Base-by-base conservation (phyloP, 2,113 vertebrate genomes). In the Rhinolophus sinicus region DNA sequence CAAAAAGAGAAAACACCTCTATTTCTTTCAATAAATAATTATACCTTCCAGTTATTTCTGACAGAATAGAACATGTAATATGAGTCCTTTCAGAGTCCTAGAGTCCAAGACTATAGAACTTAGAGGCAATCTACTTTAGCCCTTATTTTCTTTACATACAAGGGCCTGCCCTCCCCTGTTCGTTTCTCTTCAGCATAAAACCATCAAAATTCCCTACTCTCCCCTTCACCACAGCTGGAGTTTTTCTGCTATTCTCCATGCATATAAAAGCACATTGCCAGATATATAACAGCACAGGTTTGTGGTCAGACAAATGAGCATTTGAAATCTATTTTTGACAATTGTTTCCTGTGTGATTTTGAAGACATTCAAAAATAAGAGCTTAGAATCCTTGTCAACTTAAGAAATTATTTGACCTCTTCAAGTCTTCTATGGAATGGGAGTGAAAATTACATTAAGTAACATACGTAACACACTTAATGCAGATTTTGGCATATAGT, bases 11-110 rank as follows among this genome's bases (percentile, higher is more conserved):
- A 95, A 97, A 77, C 69, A 24, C 14, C 2, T 90, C 40, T 90
- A 88, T 88, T 96, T 94, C 54, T 94, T 97, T n/a, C 13, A 95
- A 83, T 81, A 92, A 88, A 93, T 95, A 88, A 85, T 65, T 70
- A 72, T 72, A 76, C 54, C 81, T 88, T 90, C 28, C 67, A 82
- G 86, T 97, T 82, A 84, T 70, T 13, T 94, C 50, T 75, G 56
- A 88, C 56, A 82, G 60, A 90, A 54, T 50, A 91, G 93, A 90
- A n/a, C 40, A 65, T 19, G n/a, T 83, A 81, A 69, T 88, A 73
- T 64, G 56, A 95, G 19, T 14, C 22, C 72, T 93, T 97, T 96
- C 83, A 90, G 67, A 92, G 84, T 54, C 81, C 40, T 47, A 10
- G 26, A 62, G 62, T 52, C 69, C 22, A 92, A 88, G 28, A 90